phyloP scores from a whole-genome alignment of 2,888 invertebrate species.

The Neoaliturus tenellus region DNA sequence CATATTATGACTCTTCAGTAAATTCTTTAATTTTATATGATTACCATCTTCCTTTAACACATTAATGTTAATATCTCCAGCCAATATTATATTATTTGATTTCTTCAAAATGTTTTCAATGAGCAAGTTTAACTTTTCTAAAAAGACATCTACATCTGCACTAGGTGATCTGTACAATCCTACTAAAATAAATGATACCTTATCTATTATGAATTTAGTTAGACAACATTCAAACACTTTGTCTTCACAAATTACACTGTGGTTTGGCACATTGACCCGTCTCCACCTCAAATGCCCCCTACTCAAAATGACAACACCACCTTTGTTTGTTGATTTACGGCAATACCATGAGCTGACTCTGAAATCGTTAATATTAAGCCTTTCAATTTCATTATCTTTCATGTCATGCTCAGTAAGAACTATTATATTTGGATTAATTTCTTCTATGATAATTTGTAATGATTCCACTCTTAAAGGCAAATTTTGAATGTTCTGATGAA shows the following conservation, averaged over 20 bases:
- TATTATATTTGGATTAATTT: not conserved
- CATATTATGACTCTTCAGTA: too few species aligned
- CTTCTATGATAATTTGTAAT: not conserved
- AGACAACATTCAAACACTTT: not conserved
- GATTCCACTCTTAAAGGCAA: not conserved
- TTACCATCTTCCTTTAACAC: not conserved
- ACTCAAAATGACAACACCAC: not conserved
- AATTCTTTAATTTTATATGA: too few species aligned
- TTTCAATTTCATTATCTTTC: not conserved
- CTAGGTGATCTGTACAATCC: constrained; percentile 6
- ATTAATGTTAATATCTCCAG: constrained; percentile 16
- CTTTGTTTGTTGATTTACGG: not conserved
- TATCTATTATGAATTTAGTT: not conserved
- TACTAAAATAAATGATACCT: not conserved
- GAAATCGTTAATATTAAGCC: not conserved
- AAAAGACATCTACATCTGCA: not conserved
- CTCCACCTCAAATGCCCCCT: not conserved
- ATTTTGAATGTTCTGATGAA: not conserved
- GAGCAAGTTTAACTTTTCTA: not conserved
- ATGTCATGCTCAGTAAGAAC: not conserved
- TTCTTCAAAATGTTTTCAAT: not conserved
- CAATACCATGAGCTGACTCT: not conserved
- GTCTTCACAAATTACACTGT: not conserved
- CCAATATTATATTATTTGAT: not conserved
- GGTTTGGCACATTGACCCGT: not conserved